Evolutionary conservation across 1,140 invertebrate genomes (phyloP), one percentile per base, ranked within the genome.

Genomic region (Drosophila mayri): DNA sequence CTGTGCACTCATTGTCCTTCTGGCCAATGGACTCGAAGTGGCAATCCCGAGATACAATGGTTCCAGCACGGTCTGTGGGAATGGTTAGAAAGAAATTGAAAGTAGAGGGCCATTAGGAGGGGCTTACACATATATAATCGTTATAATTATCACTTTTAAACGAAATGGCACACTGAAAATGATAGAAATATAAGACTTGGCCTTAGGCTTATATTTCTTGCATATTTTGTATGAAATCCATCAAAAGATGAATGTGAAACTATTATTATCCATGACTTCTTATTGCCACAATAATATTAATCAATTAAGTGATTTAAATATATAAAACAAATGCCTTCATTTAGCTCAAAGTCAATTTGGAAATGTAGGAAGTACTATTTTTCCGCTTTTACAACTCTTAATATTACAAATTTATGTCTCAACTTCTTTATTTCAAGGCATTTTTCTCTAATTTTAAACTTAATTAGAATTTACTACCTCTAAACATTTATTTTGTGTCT

Each of bases 11-110:
- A 63, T 92, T 86, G 4, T 83, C 60, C 70, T 92, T 90, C 47
- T 91, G 76, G n/a, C 91, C 91, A 40, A 91, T 72, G 16, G 68
- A 37, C 59, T 92, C 88, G 37, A 92, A 92, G 65, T 92, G 91
- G 35, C 91, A 92, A 38, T 90, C 91, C n/a, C 91, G 88, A 0
- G 91, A 91, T 1, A 92, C 75, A 55, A 92, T 91, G 5, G 73
- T 52, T 20, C 91, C 91, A 30, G 88, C 88, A 41, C 81, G 81
- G 72, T 92, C 91, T 92, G 79, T 18, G 28, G 14, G 14, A 0
- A 9, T 8, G 28, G n/a, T 20, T 16, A 9, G 7, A 10, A 4
- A 22, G 5, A 38, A 22, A 20, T 18, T 20, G n/a, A 4, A 25
- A 11, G 3, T 64, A 60, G 18, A 20, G 41, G 18, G 12, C 22